These are phyloP conservation scores for Pipistrellus kuhlii DNA, from an alignment of 2,797 vertebrate species.

Conservation along the genomic window DNA sequence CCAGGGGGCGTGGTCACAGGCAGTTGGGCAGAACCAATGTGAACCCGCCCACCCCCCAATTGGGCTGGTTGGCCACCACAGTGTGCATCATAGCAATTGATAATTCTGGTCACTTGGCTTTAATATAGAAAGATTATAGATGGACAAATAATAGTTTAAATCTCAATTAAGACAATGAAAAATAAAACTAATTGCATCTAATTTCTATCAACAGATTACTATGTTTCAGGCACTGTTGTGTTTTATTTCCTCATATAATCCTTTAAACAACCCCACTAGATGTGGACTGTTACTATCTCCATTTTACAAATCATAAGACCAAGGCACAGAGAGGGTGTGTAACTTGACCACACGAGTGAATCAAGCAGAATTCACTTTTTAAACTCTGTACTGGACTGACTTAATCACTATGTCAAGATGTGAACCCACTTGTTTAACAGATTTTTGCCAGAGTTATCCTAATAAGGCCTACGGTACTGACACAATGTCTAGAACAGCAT, in stretches of 20 bases:
- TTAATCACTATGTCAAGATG: not conserved
- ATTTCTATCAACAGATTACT: conserved; percentile 18
- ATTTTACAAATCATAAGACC: not conserved
- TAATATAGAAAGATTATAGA: not conserved
- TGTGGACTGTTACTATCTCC: not conserved
- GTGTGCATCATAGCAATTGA: too few species aligned
- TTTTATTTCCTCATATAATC: conserved; percentile 16
- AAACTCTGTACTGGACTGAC: not conserved
- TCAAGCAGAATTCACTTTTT: conserved; percentile 8
- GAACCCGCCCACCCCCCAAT: too few species aligned
- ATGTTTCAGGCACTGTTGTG: not conserved
- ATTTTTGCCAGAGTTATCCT: not conserved
- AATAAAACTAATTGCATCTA: conserved; percentile 19
- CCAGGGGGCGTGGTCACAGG: too few species aligned
- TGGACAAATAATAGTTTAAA: conserved; percentile 40
- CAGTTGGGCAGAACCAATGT: too few species aligned
- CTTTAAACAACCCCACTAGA: not conserved
- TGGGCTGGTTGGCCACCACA: too few species aligned
- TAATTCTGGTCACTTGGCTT: too few species aligned
- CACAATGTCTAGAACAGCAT: too few species aligned
- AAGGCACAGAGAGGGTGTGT: not conserved
- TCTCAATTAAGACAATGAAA: not conserved
- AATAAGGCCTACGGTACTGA: not conserved
- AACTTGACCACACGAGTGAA: not conserved
- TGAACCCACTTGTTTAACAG: not conserved